Percentiles rank a stretch among this genome's conserved stretches.
These are phyloP conservation scores for Charaxes varanes DNA, from an alignment of 1,140 invertebrate species.

Conservation along the genomic window DNA sequence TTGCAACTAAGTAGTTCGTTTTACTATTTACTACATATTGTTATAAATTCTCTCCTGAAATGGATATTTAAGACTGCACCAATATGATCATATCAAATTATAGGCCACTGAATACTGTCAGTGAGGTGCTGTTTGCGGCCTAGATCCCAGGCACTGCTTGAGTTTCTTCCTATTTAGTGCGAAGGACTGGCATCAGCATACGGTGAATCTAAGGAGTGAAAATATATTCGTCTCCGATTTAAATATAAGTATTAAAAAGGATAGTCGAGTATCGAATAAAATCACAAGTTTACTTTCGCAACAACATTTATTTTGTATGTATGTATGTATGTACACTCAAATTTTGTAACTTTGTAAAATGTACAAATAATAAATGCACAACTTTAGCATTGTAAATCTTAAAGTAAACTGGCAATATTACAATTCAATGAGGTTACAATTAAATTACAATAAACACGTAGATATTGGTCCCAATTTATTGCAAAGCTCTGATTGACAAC, in stretches of 20 bases:
- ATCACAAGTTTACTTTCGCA: constrained; percentile 40
- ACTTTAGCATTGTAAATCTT: constrained; percentile 67
- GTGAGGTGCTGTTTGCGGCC: no score
- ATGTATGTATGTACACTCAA: constrained; percentile 70
- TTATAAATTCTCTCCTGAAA: no score
- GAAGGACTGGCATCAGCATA: no score
- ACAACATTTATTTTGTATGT: constrained; percentile 72
- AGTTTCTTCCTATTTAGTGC: no score
- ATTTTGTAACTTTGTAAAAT: constrained; percentile 58
- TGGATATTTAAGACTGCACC: no score
- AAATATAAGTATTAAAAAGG: neutral
- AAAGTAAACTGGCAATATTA: constrained; percentile 25
- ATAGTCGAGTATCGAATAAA: constrained; percentile 11
- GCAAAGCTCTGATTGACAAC: constrained; percentile 22
- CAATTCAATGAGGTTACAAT: constrained; percentile 27
- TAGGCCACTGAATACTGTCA: no score
- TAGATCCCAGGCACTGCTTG: no score
- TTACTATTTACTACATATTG: no score
- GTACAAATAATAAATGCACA: constrained; percentile 73
- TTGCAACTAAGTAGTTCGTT: no score
- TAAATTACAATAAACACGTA: constrained; percentile 25
- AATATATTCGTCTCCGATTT: no score
- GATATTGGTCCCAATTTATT: constrained; percentile 54
- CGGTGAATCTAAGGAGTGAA: neutral
- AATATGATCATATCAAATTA: no score